A percentile compares a stretch with the other conserved stretches of the same genome.
These are phyloP conservation scores for Tachysurus fulvidraco DNA, from an alignment of 2,113 vertebrate species.

Conservation along the genomic window DNA sequence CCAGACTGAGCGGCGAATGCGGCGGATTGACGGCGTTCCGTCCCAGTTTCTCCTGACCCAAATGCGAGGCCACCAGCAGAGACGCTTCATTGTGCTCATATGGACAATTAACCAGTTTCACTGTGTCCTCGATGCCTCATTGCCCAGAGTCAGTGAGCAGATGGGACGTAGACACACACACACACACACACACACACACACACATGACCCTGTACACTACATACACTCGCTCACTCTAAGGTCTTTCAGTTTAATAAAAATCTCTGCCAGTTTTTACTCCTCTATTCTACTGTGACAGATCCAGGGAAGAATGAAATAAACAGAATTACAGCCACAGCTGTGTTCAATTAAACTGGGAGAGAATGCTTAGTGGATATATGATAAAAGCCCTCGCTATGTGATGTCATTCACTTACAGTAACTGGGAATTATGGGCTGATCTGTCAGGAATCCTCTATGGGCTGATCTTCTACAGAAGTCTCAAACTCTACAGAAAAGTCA, in stretches of 20 bases:
- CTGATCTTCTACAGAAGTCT: too few relatives aligned
- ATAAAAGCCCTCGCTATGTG: neutral
- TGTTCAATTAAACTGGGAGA: neutral
- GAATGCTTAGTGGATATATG: neutral
- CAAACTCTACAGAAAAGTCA: too few relatives aligned
- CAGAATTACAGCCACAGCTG: neutral
- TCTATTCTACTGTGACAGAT: neutral
- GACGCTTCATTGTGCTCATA: conserved; percentile 45
- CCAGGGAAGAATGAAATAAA: neutral
- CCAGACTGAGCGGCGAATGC: neutral
- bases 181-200: conserved; percentile 18
- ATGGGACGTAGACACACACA: conserved; percentile 13
- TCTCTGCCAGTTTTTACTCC: neutral
- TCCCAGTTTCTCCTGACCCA: conserved; percentile 57
- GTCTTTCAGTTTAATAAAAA: conserved; percentile 4
- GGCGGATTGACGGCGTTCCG: conserved; percentile 43
- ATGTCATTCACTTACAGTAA: conserved; percentile 25
- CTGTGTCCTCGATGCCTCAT: conserved; percentile 27
- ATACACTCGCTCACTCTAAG: neutral
- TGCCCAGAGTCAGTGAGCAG: conserved; percentile 22
- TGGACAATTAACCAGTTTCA: conserved; percentile 47
- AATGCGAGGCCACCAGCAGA: conserved; percentile 53
- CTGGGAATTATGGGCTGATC: neutral
- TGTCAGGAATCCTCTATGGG: too few relatives aligned
- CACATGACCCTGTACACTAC: neutral